phyloP scores from a whole-genome alignment of 2,888 invertebrate genomes.

The Steinernema hermaphroditum region DNA sequence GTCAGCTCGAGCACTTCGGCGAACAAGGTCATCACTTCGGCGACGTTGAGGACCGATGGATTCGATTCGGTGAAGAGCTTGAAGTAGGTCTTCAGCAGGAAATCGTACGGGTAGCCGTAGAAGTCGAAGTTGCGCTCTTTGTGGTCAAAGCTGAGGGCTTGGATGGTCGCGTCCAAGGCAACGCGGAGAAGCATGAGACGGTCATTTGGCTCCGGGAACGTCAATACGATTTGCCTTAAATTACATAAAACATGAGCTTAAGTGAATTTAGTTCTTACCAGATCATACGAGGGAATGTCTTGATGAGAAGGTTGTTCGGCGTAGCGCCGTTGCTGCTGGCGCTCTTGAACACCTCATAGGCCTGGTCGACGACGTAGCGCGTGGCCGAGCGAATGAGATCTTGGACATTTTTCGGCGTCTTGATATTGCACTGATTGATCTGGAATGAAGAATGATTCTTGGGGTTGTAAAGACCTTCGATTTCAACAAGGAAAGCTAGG shows the following conservation, averaged over 20 bases:
- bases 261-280: not conserved
- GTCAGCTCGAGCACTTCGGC: not conserved
- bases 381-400: not conserved
- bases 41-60: not conserved
- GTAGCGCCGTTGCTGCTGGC: not conserved
- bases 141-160: not conserved
- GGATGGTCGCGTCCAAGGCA: not conserved
- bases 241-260: not conserved
- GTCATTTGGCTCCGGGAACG: not conserved
- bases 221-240: not conserved
- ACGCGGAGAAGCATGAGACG: not conserved
- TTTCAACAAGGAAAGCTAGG: no score
- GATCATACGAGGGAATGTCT: not conserved
- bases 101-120: conserved; percentile 10
- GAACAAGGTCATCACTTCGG: not conserved
- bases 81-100: conserved; percentile 9
- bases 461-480: no score
- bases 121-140: conserved; percentile 2
- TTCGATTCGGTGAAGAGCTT: not conserved
- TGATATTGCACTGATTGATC: not conserved
- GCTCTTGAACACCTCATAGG: not conserved
- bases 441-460: no score
- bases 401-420: not conserved
- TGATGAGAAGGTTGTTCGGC: not conserved
- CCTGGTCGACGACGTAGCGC: conserved; percentile 1